phyloP scores from a whole-genome alignment of 2,888 invertebrate genomes.

The Polietes domitor region DNA sequence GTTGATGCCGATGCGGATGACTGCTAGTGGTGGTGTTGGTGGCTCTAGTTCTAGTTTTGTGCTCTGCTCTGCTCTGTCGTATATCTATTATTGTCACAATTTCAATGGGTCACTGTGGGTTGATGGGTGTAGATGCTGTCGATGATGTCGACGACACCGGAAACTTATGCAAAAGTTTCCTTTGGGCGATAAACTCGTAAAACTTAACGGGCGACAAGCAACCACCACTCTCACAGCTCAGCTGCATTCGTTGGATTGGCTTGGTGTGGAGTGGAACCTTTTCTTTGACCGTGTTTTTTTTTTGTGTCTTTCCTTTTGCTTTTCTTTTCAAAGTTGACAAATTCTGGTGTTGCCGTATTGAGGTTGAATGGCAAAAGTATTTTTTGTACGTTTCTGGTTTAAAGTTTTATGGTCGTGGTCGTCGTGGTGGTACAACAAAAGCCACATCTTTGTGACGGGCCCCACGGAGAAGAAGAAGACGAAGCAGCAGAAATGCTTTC shows the following conservation, averaged over 20 bases:
- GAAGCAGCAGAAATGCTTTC: too few species aligned
- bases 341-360: background rate
- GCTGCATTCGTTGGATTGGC: background rate
- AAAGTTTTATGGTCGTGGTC: slow-evolving; percentile 2
- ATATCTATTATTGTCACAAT: slow-evolving; percentile 27
- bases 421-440: background rate
- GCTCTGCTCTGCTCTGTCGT: background rate
- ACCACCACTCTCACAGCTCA: too few species aligned
- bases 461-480: background rate
- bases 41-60: background rate
- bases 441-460: slow-evolving; percentile 5
- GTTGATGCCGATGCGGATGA: slow-evolving; percentile 7
- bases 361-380: background rate
- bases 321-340: background rate
- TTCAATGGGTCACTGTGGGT: slow-evolving; percentile 36
- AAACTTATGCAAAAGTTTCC: slow-evolving; percentile 18
- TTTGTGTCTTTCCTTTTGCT: background rate
- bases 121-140: background rate
- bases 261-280: background rate
- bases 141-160: slow-evolving; percentile 24
- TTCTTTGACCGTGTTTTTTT: background rate
- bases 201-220: slow-evolving; percentile 1
- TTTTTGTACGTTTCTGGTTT: background rate
- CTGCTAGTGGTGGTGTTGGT: slow-evolving; percentile 2
- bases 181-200: background rate